Base-by-base conservation (phyloP, 1,140 invertebrate genomes). In the Bombus superbus region DNA sequence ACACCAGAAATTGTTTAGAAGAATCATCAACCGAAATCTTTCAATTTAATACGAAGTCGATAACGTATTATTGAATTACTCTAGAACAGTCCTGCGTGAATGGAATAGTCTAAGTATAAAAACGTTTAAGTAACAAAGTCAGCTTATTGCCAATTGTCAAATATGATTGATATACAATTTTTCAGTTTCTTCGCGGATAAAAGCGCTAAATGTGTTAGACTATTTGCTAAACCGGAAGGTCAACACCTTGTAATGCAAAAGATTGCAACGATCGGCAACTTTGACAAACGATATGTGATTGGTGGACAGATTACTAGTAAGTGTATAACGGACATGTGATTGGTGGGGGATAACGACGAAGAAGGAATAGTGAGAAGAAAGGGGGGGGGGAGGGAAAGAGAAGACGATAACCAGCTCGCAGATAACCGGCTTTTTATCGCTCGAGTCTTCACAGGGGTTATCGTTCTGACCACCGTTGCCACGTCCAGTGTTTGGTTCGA, bases 381-480 rank as follows among this genome's bases (percentile, higher is more conserved):
- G 35, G 25, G 25, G 44, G 79, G n/a, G 59, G 32, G 9, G 53
- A 57, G 89, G 80, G 57, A 75, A 77, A 83, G 32, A 88, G 73
- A 83, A 76, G 59, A 82, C 74, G 81, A 90, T 81, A 89, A 89
- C 89, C 87, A 83, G 88, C 89, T 89, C 72, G 80, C 85, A 89
- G 90, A 91, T 91, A 91, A 91, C 90, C 86, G 85, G 78, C 90
- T 91, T 84, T 90, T 92, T 92, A 92, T 91, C 90, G 89, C 64
- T 86, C 81, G 83, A 89, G 88, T 89, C 90, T 92, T 92, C 88
- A 82, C 79, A 89, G 92, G 89, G 92, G 92, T 93, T 93, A 93
- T 93, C 92, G 88, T 88, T 86, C 88, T 88, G 91, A 85, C 89
- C 92, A 89, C 91, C 83, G 89, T 92, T 92, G 92, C 91, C 86